Conservation (phyloP, 2,113 vertebrate genomes). For the Cephalopholis sonnerati region DNA sequence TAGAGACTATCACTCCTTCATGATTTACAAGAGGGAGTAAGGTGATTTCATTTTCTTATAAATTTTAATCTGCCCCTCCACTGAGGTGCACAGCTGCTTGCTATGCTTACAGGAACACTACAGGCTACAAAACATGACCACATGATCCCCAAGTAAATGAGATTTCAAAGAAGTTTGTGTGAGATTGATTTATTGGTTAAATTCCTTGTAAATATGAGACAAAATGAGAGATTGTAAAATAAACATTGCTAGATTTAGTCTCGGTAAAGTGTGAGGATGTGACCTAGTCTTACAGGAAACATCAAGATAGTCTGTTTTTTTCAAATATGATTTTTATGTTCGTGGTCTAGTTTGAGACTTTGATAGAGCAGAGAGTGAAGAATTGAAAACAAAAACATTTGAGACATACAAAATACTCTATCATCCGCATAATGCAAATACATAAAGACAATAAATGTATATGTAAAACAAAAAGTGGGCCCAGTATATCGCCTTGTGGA, state of each 20-base stretch:
- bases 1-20: constrained; percentile 32
- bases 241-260: neutral
- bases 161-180: neutral
- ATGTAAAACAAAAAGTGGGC: neutral
- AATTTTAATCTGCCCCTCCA: constrained; percentile 31
- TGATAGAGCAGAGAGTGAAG: neutral
- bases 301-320: too few relatives aligned
- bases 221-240: neutral
- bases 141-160: neutral
- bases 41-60: constrained; percentile 53
- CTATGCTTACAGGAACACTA: neutral
- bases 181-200: neutral
- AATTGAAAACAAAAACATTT: neutral
- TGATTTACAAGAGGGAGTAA: constrained; percentile 36
- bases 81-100: constrained; percentile 28
- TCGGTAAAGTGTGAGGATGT: neutral
- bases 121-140: neutral
- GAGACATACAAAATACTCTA: neutral
- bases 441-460: neutral
- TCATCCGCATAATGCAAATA: neutral
- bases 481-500: neutral
- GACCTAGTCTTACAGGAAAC: neutral
- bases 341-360: neutral
- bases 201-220: neutral
- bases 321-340: neutral